Evolutionary conservation across 2,113 vertebrate species (phyloP), one percentile per base, ranked within the genome.

Genomic region (Speoplatyrhinus poulsoni): DNA sequence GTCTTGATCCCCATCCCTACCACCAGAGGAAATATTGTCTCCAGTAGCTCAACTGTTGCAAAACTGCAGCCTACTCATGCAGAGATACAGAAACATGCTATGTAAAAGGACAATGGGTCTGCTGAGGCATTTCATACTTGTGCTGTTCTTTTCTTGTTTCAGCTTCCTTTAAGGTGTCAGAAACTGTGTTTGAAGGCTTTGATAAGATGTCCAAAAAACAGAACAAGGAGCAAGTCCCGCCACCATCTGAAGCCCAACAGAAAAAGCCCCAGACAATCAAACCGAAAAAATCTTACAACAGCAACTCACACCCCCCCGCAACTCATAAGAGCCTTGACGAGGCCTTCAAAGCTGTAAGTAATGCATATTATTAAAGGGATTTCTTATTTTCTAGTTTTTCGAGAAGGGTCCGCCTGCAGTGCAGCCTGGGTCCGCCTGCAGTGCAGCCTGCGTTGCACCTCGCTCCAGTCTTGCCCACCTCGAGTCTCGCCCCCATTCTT

Each of bases 181-280:
- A 91, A 81, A 95, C 93, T 1, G 79, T 96, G 52, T 97, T 85
- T 4, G 95, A 96, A 19, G 88, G 91, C 76, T 95, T 97, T 3
- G 96, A 97, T 87, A 94, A 92, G 81, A 75, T 93, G 5, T 81
- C 66, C 46, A 96, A 94, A 83, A 93, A 92, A 77, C 95, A 94
- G 88, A 97, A 95, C 88, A 98, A 98, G 85, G 97, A 99, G 81
- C 96, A 98, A 85, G 95, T 98, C 4, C 96, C 97, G 0, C 96
- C 94, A 0, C 62, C 89, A 0, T 77, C 77, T 0, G 93, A 95
- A 77, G 46, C 74, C 3, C 88, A 85, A 4, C 94, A 73, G 69
- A 94, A 94, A 41, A 93, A 88, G 53, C 67, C 78, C 9, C 82
- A 79, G 0, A 0, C 65, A 0, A 88, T 54, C 0, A 96, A 91